A percentile compares a stretch with the other conserved stretches of the same genome.
phyloP scores from a whole-genome alignment of 2,797 vertebrate genomes.

The Coendou prehensilis region DNA sequence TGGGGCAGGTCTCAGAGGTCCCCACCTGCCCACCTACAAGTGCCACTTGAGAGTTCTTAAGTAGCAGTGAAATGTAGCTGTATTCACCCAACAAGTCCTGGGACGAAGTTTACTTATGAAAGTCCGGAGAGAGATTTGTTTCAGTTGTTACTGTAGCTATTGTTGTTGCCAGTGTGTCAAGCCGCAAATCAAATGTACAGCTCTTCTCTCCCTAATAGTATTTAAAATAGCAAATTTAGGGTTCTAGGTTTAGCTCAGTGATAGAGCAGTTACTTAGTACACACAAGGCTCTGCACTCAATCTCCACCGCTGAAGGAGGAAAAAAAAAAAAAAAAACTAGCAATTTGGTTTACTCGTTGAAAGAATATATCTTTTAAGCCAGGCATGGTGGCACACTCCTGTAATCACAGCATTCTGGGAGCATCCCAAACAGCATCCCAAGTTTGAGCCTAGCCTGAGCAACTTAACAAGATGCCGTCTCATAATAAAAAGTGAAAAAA shows the following conservation, averaged over 20 bases:
- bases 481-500: not conserved
- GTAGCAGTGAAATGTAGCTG: not conserved
- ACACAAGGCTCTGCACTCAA: not conserved
- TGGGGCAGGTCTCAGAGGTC: not conserved
- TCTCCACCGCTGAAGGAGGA: not conserved
- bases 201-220: slow-evolving; percentile 8
- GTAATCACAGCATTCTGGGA: not conserved
- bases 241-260: not conserved
- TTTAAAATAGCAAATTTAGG: not conserved
- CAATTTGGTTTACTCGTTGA: too few relatives aligned
- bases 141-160: not conserved
- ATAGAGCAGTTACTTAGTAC: not conserved
- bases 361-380: not conserved
- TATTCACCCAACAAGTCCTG: not conserved
- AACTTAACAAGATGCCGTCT: not conserved
- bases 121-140: not conserved
- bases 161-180: not conserved
- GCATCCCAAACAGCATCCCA: not conserved
- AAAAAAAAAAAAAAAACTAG: too few relatives aligned
- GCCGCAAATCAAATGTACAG: not conserved
- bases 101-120: slow-evolving; percentile 27
- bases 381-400: not conserved
- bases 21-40: not conserved
- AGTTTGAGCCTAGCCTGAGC: not conserved
- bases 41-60: not conserved